phyloP scores from a whole-genome alignment of 2,888 invertebrate genomes.

The Idaea biselata region DNA sequence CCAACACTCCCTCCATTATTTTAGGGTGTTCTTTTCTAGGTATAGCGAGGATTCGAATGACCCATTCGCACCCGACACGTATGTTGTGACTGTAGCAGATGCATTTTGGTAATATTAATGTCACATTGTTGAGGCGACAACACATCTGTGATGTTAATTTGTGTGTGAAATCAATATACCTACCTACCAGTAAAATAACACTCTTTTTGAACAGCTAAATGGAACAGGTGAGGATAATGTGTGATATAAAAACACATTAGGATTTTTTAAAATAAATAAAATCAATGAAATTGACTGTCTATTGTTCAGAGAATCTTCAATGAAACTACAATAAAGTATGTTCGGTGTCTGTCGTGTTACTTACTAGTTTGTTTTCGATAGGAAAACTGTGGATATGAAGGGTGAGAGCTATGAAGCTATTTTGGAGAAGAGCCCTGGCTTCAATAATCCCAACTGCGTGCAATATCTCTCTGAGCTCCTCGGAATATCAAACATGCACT shows the following conservation, averaged over 20 bases:
- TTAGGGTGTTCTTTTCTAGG: conserved; percentile 81
- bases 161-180: conserved; percentile 72
- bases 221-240: conserved; percentile 78
- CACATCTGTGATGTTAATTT: conserved; percentile 74
- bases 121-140: conserved; percentile 73
- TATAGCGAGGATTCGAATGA: conserved; percentile 66
- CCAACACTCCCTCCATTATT: conserved; percentile 60
- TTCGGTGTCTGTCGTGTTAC: conserved; percentile 32
- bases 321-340: conserved; percentile 44
- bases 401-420: conserved; percentile 90
- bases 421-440: conserved; percentile 90
- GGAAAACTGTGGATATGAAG: conserved; percentile 90
- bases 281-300: conserved; percentile 20
- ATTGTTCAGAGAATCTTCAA: conserved; percentile 42
- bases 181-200: conserved; percentile 61
- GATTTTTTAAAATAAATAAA: conserved; percentile 39
- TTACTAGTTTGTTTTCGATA: conserved; percentile 56
- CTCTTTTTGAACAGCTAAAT: conserved; percentile 78
- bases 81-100: conserved; percentile 69
- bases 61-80: conserved; percentile 55
- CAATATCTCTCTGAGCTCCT: conserved; percentile 89
- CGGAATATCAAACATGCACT: conserved; percentile 85
- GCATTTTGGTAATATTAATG: conserved; percentile 72
- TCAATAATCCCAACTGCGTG: conserved; percentile 94
- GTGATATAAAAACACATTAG: conserved; percentile 54